Evolutionary conservation across 2,888 invertebrate species (phyloP).

Genomic region (Orthonevra nobilis): DNA sequence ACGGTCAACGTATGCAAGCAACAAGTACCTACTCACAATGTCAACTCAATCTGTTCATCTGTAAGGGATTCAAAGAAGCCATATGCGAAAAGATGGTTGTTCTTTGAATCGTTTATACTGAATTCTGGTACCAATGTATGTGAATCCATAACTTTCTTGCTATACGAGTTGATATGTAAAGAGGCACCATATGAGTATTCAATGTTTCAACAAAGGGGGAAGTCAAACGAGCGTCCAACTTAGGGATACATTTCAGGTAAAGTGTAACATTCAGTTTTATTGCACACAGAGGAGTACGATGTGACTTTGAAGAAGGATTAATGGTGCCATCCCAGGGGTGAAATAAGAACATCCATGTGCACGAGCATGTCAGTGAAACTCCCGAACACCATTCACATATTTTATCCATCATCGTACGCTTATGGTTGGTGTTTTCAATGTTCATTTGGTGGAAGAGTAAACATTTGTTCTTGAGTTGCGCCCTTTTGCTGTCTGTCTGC

Average conservation of each 20-base stretch:
- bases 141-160: too few relatives aligned
- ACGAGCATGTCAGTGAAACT: background rate
- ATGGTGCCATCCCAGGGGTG: constrained; percentile 33
- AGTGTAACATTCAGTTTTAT: constrained; percentile 38
- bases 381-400: constrained; percentile 23
- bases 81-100: too few relatives aligned
- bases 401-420: constrained; percentile 22
- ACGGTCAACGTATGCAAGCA: too few relatives aligned
- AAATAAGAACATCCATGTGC: constrained; percentile 12
- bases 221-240: constrained; percentile 18
- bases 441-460: constrained; percentile 39
- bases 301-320: constrained; percentile 47
- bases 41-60: too few relatives aligned
- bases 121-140: too few relatives aligned
- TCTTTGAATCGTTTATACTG: too few relatives aligned
- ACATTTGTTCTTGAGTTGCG: constrained; percentile 17
- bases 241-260: constrained; percentile 27
- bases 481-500: background rate
- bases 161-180: too few relatives aligned
- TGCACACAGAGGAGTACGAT: constrained; percentile 28
- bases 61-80: too few relatives aligned
- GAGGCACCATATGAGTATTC: constrained; percentile 28
- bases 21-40: too few relatives aligned
- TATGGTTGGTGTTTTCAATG: constrained; percentile 14
- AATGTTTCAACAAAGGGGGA: constrained; percentile 25